Evolutionary conservation across 2,797 vertebrate species (phyloP), one percentile per base, ranked within the genome.

Genomic region (Coccyzus lansbergi): DNA sequence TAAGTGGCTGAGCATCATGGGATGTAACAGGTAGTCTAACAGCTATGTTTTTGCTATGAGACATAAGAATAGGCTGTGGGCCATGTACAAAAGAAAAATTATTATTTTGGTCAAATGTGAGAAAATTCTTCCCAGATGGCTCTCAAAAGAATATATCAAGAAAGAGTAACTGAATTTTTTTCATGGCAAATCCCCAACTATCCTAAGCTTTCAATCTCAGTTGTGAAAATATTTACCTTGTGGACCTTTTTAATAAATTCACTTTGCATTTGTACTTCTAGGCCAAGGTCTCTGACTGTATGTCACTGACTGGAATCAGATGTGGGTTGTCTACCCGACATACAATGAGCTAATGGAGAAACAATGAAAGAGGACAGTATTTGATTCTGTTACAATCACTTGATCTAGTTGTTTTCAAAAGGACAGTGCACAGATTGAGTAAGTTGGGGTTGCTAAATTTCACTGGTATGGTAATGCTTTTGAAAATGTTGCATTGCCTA

Each of bases 321-420:
- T 42, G 84, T 65, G 59, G 36, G 36, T 64, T 94, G 85, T 94
- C 93, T 92, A 92, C 93, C 69, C 90, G 83, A 46, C 0, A 0
- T 83, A 95, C 65, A 83, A 96, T 85, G 53, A 91, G 49, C 68
- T 83, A 80, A 89, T 53, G 81, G 74, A 92, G 67, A 55, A 55
- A 65, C 67, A 76, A 0, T 83, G 68, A 93, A 94, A 75, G 60
- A 83, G 38, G 87, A 70, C 2, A 70, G 49, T n/a, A 53, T 87
- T 96, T 70, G 64, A 91, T 91, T 93, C 56, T 56, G 29, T 89
- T 95, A 85, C 91, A 83, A 78, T 60, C 69, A 85, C 74, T 85
- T 95, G 44, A 96, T 92, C 71, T 83, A 67, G 77, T 87, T 85
- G 71, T 96, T 93, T 92, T 49, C 76, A 74, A 83, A 89, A 85